Evolutionary conservation across 2,113 vertebrate genomes (phyloP), one percentile per base, ranked within the genome.

Genomic region (Gulo gulo): DNA sequence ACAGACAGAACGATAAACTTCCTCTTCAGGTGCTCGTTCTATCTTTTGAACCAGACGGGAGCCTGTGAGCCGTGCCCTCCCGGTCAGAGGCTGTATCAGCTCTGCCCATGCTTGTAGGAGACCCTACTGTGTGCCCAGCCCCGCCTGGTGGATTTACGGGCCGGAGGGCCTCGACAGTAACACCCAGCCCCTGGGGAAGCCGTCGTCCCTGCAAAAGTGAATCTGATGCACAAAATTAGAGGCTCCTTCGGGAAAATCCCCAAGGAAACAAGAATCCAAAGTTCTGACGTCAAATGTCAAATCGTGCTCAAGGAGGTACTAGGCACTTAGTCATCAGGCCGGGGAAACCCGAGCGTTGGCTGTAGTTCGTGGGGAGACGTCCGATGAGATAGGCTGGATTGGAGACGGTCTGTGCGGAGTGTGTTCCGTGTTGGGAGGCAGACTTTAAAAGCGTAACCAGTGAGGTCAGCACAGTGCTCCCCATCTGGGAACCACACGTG

Each of bases 1-100:
- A 96, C 93, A 97, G 82, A 74, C 86, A 39, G 91, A 86, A 94
- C 0, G 76, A 80, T 92, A 95, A 95, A 98, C 97, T 97, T 97
- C 95, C 97, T 95, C 36, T 95, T 97, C 90, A 98, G 98, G 97
- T 98, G 95, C 93, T 69, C 76, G 88, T 94, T 90, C 11, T 91
- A 21, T 78, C 91, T 92, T 93, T 63, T 45, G 76, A 93, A 52
- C 61, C 83, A 90, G 83, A 81, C 29, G 10, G 1, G 34, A 79
- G 42, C n/a, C 61, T 71, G 7, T 94, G 55, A 69, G 83, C 71
- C 34, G 2, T 55, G 21, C 34, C 26, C 94, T 96, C 96, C 39
- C 85, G 31, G 23, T 24, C 57, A 20, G 42, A 84, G 42, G 9
- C 61, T 42, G 57, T 4, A 39, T 67, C 55, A 50, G 18, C 65